A percentile compares a stretch with the other conserved stretches of the same genome.
Conservation (phyloP, 1,140 invertebrate genomes). For the Phortica variegata region DNA sequence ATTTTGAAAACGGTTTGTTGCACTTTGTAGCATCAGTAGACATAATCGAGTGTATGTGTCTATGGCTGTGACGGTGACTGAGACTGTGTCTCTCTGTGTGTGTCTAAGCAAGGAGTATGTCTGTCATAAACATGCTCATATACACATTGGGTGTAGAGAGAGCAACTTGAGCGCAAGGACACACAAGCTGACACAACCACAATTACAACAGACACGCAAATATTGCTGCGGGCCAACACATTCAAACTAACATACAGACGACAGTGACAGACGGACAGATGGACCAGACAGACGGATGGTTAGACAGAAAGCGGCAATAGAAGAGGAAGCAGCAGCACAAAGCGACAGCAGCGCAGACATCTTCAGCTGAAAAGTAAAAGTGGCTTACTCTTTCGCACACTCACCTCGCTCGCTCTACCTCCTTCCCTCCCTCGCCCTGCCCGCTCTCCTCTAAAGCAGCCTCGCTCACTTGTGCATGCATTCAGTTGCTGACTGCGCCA, state of each 20-base stretch:
- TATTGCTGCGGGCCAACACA: constrained; percentile 51
- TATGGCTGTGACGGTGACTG: constrained; percentile 10
- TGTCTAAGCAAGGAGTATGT: no score
- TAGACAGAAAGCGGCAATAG: constrained; percentile 41
- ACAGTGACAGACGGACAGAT: constrained; percentile 9
- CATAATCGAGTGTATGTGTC: constrained; percentile 10
- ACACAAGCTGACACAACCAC: constrained; percentile 1
- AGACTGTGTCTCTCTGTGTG: constrained; percentile 14
- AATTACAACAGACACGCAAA: constrained; percentile 34
- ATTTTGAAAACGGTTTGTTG: constrained; percentile 48
- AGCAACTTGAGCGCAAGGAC: not conserved
- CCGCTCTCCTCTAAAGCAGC: constrained; percentile 30
- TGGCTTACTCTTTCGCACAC: constrained; percentile 23
- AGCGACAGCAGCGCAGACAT: not conserved
- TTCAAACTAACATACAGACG: constrained; percentile 38
- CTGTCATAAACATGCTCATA: not conserved
- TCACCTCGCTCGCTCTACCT: constrained; percentile 11
- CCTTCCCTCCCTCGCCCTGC: constrained; percentile 10
- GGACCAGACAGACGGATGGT: constrained; percentile 9
- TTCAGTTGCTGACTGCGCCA: no score
- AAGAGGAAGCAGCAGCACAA: constrained; percentile 30
- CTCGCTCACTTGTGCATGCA: no score
- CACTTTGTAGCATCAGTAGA: constrained; percentile 36
- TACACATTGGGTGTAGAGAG: not conserved
- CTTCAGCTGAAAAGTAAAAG: constrained; percentile 41